Evolutionary conservation across 2,113 vertebrate genomes (phyloP), one percentile per base, ranked within the genome.

Genomic region (Lophotis ruficrista): DNA sequence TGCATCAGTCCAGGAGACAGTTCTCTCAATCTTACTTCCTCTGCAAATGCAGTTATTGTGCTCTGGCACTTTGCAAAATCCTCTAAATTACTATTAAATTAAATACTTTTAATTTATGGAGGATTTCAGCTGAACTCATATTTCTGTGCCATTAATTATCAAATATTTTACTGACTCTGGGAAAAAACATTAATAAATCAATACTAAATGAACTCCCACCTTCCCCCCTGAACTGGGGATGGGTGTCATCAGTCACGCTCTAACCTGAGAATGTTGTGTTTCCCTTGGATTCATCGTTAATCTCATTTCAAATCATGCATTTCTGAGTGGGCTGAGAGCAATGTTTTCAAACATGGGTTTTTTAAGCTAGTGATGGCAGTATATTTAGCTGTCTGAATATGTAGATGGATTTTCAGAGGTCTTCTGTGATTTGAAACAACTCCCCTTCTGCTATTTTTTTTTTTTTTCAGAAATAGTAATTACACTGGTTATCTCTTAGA

Each of bases 21-120:
- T 83, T 86, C 93, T 58, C 65, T 86, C 66, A 80, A 65, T 91
- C 88, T 84, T 93, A 33, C 51, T 95, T 95, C 84, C 71, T 78
- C 48, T 75, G 58, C 86, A 94, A 94, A 94, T 81, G 58, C 64
- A 89, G 77, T 82, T 92, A 77, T 87, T 60, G 77, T 83, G 30
- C n/a, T 78, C 58, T 58, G 83, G 57, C 92, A 94, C 91, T 96
- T 95, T 70, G 69, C 77, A 92, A 95, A 97, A 93, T 89, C 48
- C 65, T 93, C 83, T 89, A 93, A 95, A 96, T 97, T 94, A 58
- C 77, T 94, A 70, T 61, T 93, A 95, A 93, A 96, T 95, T 92
- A 95, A 94, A 93, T 73, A 70, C 77, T 89, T 87, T n/a, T 89
- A 95, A 96, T 96, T 94, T 96, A 95, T 91, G 83, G 86, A 76